phyloP scores from a whole-genome alignment of 2,113 vertebrate genomes.

The Mellivora capensis region DNA sequence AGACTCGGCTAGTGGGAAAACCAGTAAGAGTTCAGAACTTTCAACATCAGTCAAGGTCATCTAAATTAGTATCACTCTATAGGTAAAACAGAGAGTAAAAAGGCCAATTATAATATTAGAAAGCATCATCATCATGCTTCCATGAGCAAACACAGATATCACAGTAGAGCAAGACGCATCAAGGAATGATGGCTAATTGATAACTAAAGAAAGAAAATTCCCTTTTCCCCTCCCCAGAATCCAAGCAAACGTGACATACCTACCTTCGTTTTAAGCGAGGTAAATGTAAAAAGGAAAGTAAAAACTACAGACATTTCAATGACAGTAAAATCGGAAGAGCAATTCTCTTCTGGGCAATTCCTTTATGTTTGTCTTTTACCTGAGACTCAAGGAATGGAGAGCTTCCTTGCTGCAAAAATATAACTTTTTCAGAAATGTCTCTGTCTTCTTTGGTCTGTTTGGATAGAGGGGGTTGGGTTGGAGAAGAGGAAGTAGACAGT shows the following conservation, averaged over 20 bases:
- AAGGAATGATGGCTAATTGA: neutral
- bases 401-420: slow-evolving; percentile 86
- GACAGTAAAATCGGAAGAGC: slow-evolving; percentile 32
- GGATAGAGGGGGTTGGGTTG: slow-evolving; percentile 73
- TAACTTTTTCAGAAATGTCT: slow-evolving; percentile 85
- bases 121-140: slow-evolving; percentile 51
- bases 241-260: slow-evolving; percentile 45
- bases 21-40: slow-evolving; percentile 78
- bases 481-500: slow-evolving; percentile 78
- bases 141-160: neutral
- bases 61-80: slow-evolving; percentile 49
- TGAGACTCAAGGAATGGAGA: slow-evolving; percentile 86
- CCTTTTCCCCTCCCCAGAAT: slow-evolving; percentile 23
- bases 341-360: slow-evolving; percentile 55
- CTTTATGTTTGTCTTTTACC: slow-evolving; percentile 79
- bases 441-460: slow-evolving; percentile 87
- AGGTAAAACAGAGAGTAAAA: neutral
- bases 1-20: slow-evolving; percentile 82
- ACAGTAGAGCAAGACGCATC: neutral
- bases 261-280: slow-evolving; percentile 8
- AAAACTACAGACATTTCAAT: slow-evolving; percentile 44
- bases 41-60: slow-evolving; percentile 69
- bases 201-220: slow-evolving; percentile 1
- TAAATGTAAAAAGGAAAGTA: slow-evolving; percentile 58
- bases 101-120: slow-evolving; percentile 44